phyloP scores from a whole-genome alignment of 2,888 invertebrate species.

The Urechis unicinctus region DNA sequence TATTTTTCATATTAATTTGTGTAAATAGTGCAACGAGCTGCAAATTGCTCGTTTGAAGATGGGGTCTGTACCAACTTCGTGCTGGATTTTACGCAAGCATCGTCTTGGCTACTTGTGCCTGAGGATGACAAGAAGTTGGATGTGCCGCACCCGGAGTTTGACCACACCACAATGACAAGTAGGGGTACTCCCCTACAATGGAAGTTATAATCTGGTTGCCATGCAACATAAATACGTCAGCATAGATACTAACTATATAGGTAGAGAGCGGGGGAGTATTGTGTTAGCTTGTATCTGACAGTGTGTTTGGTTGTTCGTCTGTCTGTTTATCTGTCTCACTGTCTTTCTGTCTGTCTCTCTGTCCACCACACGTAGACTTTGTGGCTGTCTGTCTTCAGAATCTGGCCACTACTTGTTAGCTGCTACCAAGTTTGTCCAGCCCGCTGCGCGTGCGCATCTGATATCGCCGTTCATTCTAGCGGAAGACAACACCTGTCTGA shows the following conservation, averaged over 20 bases:
- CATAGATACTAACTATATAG: too few relatives aligned
- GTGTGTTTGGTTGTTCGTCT: too few relatives aligned
- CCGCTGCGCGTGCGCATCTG: slow-evolving; percentile 14
- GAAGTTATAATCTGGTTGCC: background rate
- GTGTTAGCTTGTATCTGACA: too few relatives aligned
- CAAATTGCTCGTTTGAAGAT: slow-evolving; percentile 13
- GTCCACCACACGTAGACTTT: too few relatives aligned
- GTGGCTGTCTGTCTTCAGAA: too few relatives aligned
- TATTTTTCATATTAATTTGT: background rate
- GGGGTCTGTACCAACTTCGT: slow-evolving; percentile 13
- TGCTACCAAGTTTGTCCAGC: slow-evolving; percentile 13
- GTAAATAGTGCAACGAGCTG: slow-evolving; percentile 11
- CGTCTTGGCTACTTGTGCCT: slow-evolving; percentile 11
- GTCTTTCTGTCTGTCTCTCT: too few relatives aligned
- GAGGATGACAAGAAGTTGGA: slow-evolving; percentile 10
- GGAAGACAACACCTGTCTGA: slow-evolving; percentile 29
- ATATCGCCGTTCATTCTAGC: slow-evolving; percentile 23
- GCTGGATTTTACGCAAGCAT: slow-evolving; percentile 5
- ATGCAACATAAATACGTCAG: too few relatives aligned
- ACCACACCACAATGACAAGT: slow-evolving; percentile 17
- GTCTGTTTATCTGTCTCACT: too few relatives aligned
- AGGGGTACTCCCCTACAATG: background rate
- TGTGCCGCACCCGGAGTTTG: slow-evolving; percentile 7
- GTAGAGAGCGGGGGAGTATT: too few relatives aligned
- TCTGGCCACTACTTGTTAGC: slow-evolving; percentile 15